Conservation (phyloP, 2,888 invertebrate species). For the Parnassius orleans region DNA sequence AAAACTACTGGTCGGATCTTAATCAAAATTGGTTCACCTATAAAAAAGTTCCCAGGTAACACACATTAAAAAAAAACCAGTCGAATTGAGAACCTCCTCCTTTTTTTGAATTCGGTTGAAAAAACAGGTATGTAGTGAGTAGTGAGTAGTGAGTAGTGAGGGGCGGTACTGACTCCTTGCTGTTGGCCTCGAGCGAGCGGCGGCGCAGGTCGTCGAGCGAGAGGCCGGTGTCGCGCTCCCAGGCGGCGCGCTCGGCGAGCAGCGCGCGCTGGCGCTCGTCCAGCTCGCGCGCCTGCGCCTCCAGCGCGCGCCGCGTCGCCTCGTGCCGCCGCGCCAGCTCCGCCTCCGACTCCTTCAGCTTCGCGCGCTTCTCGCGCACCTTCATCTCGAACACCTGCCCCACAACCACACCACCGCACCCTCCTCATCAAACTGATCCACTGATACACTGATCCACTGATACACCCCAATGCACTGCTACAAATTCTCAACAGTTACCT, state of each 20-base stretch:
- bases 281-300: conserved; percentile 94
- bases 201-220: conserved; percentile 94
- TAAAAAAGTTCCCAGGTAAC: too few species aligned
- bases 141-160: too few species aligned
- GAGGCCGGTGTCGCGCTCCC: conserved; percentile 95
- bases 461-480: too few species aligned
- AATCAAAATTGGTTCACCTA: too few species aligned
- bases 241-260: conserved; percentile 90
- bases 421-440: too few species aligned
- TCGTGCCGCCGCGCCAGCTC: conserved; percentile 96
- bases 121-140: too few species aligned
- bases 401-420: not conserved
- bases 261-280: conserved; percentile 93
- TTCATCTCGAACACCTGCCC: conserved; percentile 97
- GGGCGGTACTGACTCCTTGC: conserved; percentile 84
- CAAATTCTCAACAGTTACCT: too few species aligned
- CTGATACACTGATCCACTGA: too few species aligned
- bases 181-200: conserved; percentile 93
- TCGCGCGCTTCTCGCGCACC: conserved; percentile 97
- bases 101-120: too few species aligned
- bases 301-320: conserved; percentile 85
- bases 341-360: conserved; percentile 96
- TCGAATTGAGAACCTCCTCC: too few species aligned
- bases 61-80: too few species aligned
- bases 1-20: too few species aligned